These are phyloP conservation scores for Colletes latitarsis DNA, from an alignment of 1,140 invertebrate genomes.

Conservation along the genomic window DNA sequence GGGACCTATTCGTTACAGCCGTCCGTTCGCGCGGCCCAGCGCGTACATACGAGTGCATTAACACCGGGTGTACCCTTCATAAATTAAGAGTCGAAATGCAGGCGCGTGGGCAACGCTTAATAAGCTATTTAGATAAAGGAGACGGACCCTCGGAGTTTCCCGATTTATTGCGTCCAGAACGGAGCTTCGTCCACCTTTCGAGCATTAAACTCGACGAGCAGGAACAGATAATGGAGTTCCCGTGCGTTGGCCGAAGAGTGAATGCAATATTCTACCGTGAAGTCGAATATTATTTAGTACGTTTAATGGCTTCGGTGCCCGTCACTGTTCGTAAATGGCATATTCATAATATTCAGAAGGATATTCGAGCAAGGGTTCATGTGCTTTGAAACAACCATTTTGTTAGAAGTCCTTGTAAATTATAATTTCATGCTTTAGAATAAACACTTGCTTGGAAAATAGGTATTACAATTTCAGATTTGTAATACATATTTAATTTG, in stretches of 20 bases:
- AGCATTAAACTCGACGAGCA: neutral
- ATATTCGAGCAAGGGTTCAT: neutral
- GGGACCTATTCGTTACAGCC: conserved; percentile 60
- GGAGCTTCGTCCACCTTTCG: neutral
- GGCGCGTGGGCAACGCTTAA: conserved; percentile 64
- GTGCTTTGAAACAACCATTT: neutral
- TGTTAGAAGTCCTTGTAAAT: too few relatives aligned
- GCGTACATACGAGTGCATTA: conserved; percentile 57
- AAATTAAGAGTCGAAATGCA: conserved; percentile 62
- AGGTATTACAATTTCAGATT: too few relatives aligned
- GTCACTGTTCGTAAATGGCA: neutral
- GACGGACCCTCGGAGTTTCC: conserved; percentile 38
- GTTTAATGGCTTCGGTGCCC: neutral
- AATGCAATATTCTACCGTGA: too few relatives aligned
- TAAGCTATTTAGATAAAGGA: conserved; percentile 65
- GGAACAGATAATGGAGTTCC: neutral
- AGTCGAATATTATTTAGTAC: neutral
- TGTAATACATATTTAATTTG: too few relatives aligned
- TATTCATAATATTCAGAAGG: too few relatives aligned
- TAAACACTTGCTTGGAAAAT: too few relatives aligned
- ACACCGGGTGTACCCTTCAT: conserved; percentile 60
- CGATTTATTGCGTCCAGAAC: conserved; percentile 55
- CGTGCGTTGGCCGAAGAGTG: conserved; percentile 4
- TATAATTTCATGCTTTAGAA: too few relatives aligned
- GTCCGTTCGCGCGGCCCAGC: conserved; percentile 38